phyloP scores from a whole-genome alignment of 2,888 invertebrate genomes.

The Penaeus monodon region DNA sequence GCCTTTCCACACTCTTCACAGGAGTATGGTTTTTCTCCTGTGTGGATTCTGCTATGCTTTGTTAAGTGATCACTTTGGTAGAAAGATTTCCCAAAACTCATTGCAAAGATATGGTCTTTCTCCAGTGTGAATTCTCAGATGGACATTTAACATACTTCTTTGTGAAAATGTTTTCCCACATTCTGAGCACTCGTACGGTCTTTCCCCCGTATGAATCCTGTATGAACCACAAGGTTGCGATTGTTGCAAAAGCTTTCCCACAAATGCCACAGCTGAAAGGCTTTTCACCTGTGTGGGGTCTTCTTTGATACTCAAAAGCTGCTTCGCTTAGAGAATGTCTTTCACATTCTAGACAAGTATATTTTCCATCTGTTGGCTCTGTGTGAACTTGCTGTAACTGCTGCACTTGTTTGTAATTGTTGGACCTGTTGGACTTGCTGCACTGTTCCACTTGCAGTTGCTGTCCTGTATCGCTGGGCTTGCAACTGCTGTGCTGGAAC shows the following conservation, averaged over 20 bases:
- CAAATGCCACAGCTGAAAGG: conserved; percentile 55
- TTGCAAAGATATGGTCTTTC: conserved; percentile 62
- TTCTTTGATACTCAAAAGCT: conserved; percentile 55
- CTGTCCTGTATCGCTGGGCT: conserved; percentile 52
- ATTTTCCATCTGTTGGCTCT: conserved; percentile 47
- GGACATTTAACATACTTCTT: conserved; percentile 60
- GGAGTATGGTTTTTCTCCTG: conserved; percentile 55
- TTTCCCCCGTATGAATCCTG: conserved; percentile 60
- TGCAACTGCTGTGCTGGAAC: conserved; percentile 49
- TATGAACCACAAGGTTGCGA: conserved; percentile 59
- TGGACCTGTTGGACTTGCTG: conserved; percentile 41
- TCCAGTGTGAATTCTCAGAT: conserved; percentile 61
- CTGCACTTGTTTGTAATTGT: conserved; percentile 29
- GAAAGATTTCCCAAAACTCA: conserved; percentile 63
- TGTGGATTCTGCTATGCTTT: conserved; percentile 62
- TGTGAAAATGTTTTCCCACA: conserved; percentile 62
- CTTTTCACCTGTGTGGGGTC: conserved; percentile 59
- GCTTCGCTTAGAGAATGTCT: conserved; percentile 51
- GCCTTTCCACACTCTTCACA: conserved; percentile 62
- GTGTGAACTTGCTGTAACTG: conserved; percentile 31
- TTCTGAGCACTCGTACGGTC: conserved; percentile 53
- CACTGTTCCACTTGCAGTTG: conserved; percentile 41
- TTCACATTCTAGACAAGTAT: conserved; percentile 55
- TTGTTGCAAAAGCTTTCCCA: conserved; percentile 57
- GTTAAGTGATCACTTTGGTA: conserved; percentile 61